Evolutionary conservation across 1,140 invertebrate species (phyloP), one percentile per base, ranked within the genome.

Genomic region (Drosophila sp.): DNA sequence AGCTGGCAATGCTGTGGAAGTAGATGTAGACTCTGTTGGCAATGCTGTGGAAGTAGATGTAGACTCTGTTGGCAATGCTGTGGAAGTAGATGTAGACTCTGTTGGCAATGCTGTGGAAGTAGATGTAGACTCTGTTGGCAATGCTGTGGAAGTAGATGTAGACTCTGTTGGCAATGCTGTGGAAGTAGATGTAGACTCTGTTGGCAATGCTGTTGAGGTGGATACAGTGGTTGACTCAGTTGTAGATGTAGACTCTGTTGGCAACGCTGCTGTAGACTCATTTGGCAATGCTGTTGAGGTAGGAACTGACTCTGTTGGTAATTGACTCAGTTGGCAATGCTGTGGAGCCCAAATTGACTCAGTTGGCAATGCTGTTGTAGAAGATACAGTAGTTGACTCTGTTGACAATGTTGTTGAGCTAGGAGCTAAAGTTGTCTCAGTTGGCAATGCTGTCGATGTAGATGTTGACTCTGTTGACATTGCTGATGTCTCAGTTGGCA

Each of bases 1-100:
- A 4, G 45, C n/a, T 51, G 59, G 45, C 4, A 50, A 2, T 11
- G 58, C 45, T 41, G 59, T 51, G 16, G 59, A 43, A 7, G 25
- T 46, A n/a, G 29, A 7, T 38, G 51, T 8, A 7, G 51, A 11
- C 6, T 34, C 11, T 21, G 25, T 32, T 40, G 53, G 18, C 14
- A 11, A 3, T 25, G 21, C 27, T 8, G 61, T 43, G 36, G n/a
- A 4, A 38, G n/a, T 38, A n/a, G 62, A 9, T 4, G 38, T 32
- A 9, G 27, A 45, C 9, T 40, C 38, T 25, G 50, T 45, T 18
- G 61, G 51, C 51, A 38, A 51, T 21, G 29, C 32, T 29, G 41
- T 46, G 7, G 61, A 53, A 11, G 62, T 67, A 0, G 54, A 8
- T 7, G 57, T 34, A 7, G 57, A 48, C 1, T 9, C 29, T 40